These are phyloP conservation scores for Gryon sp. DNA, from an alignment of 1,140 invertebrate genomes.

Conservation along the genomic window DNA sequence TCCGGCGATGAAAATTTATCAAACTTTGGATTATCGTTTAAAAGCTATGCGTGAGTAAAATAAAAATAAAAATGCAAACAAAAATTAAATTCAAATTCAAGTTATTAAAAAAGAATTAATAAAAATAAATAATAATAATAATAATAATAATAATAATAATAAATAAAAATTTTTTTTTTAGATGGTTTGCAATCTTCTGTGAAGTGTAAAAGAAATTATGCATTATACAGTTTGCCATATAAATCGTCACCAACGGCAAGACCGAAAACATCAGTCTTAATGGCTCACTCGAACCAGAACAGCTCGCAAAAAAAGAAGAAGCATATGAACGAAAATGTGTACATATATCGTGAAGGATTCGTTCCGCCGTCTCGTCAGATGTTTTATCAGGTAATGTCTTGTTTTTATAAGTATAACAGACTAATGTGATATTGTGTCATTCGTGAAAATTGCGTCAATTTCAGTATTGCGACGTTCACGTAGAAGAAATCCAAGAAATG, in stretches of 20 bases:
- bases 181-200: constrained; percentile 81
- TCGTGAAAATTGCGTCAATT: too few relatives aligned
- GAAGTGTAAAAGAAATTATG: constrained; percentile 81
- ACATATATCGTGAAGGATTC: constrained; percentile 84
- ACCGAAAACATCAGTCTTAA: constrained; percentile 75
- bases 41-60: constrained; percentile 82
- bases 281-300: constrained; percentile 67
- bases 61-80: background rate
- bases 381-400: constrained; percentile 86
- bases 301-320: constrained; percentile 66
- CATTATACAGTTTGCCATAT: constrained; percentile 79
- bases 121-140: too few relatives aligned
- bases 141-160: background rate
- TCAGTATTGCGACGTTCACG: constrained; percentile 90
- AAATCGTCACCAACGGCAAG: constrained; percentile 76
- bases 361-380: constrained; percentile 88
- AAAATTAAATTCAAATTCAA: too few relatives aligned
- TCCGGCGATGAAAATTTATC: constrained; percentile 88
- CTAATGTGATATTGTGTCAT: too few relatives aligned
- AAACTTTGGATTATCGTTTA: constrained; percentile 92
- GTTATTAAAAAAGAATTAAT: too few relatives aligned
- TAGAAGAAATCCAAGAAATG: constrained; percentile 91
- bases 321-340: constrained; percentile 77
- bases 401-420: too few relatives aligned
- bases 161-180: constrained; percentile 64